Evolutionary conservation across 2,797 vertebrate genomes (phyloP).

Genomic region (Holocentrus rufus): DNA sequence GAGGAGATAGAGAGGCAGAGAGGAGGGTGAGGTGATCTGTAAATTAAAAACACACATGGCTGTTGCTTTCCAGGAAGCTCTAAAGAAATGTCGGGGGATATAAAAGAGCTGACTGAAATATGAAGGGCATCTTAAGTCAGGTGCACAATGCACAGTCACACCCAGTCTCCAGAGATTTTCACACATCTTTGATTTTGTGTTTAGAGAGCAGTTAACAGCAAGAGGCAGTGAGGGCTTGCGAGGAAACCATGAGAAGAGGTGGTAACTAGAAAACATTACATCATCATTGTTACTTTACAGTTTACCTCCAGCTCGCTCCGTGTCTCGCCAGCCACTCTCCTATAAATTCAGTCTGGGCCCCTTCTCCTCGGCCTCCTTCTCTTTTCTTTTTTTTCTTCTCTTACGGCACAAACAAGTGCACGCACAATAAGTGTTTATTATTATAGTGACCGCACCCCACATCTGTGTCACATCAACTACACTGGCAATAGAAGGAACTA

Average conservation of each 20-base stretch:
- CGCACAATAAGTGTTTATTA: conserved; percentile 31
- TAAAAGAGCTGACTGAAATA: too few relatives aligned
- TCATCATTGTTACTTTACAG: conserved; percentile 16
- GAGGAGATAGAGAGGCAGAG: conserved; percentile 33
- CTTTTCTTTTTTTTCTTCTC: conserved; percentile 46
- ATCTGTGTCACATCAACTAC: too few relatives aligned
- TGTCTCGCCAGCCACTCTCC: conserved; percentile 33
- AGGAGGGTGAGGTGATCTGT: conserved; percentile 23
- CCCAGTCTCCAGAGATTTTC: conserved; percentile 30
- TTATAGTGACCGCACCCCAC: too few relatives aligned
- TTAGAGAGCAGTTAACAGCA: conserved; percentile 14
- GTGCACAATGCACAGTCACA: too few relatives aligned
- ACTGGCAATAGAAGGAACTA: too few relatives aligned
- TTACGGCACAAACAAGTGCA: conserved; percentile 55
- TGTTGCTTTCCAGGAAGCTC: conserved; percentile 11
- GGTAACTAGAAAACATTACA: conserved; percentile 16
- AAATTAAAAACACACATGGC: conserved; percentile 12
- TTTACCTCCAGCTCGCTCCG: conserved; percentile 17
- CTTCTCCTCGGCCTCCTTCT: too few relatives aligned
- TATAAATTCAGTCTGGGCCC: conserved; percentile 51
- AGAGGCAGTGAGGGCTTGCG: too few relatives aligned
- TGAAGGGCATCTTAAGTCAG: too few relatives aligned
- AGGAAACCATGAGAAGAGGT: conserved; percentile 26
- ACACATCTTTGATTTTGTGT: conserved; percentile 26
- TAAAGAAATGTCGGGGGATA: neutral